phyloP scores from a whole-genome alignment of 2,113 vertebrate species.

The Nipponia nippon region DNA sequence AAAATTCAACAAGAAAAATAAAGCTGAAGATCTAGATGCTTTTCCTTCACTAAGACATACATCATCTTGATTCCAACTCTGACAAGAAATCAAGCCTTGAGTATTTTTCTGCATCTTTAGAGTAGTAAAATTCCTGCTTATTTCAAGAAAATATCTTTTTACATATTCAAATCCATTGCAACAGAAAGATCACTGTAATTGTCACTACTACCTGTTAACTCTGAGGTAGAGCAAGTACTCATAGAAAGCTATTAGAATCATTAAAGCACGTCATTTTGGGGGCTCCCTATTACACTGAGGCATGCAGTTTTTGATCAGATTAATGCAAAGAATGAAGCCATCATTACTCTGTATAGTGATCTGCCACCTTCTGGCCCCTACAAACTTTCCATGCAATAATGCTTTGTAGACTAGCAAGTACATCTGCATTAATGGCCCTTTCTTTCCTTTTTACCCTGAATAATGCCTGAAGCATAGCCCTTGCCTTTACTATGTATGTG shows the following conservation, averaged over 20 bases:
- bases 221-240: not conserved
- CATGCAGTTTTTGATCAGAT: not conserved
- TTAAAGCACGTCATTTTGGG: not conserved
- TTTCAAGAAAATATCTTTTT: not conserved
- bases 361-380: not conserved
- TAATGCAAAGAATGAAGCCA: not conserved
- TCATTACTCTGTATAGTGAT: not conserved
- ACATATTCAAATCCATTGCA: not conserved
- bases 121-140: not conserved
- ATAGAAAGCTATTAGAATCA: not conserved
- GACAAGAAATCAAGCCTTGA: not conserved
- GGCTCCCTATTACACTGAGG: rapidly evolving
- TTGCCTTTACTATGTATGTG: not conserved
- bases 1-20: not conserved
- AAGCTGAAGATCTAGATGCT: not conserved
- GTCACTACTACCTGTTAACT: not conserved
- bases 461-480: not conserved
- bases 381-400: not conserved
- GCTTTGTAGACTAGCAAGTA: not conserved
- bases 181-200: not conserved
- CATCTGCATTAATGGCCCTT: not conserved
- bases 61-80: not conserved
- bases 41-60: not conserved
- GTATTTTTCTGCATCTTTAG: not conserved
- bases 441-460: not conserved